Evolutionary conservation across 2,113 vertebrate genomes (phyloP), one percentile per base, ranked within the genome.

Genomic region (Phoenicopterus ruber): DNA sequence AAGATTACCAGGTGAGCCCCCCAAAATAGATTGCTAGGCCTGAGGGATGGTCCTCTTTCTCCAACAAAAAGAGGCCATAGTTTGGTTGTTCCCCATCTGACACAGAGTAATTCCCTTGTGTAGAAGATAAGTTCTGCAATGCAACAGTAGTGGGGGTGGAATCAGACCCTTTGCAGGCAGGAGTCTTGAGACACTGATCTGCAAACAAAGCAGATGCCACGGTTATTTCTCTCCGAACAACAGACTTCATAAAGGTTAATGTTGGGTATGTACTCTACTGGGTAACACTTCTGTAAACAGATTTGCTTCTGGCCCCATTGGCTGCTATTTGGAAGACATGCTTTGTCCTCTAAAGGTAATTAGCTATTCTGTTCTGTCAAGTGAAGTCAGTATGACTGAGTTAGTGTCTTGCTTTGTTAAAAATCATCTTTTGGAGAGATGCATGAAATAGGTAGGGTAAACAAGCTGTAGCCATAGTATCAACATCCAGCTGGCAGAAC

Each of bases 1-100:
- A 99, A 85, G 99, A 99, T 94, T 99, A 98, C 72, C 99, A 99
- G 98, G 99, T 99, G 50, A 97, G 94, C 32, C 17, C 40, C 50
- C 55, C 42, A 62, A 57, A 79, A 32, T 2, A 65, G 22, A 32
- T 63, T 49, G 34, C 47, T 91, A 70, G 36, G 14, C 29, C 46
- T 59, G 32, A 73, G 58, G 32, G 3, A 12, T 49, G 15, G 5
- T 88, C 0, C 31, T 58, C 34, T 77, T 55, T 66, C 19, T 38
- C 25, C 47, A 32, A 11, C 54, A 46, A 18, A n/a, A 44, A 88
- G 54, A 57, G 36, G 65, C 40, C 7, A 7, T 72, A 46, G 40
- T 57, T 86, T 38, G 3, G 13, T 79, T 69, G 54, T 57, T 79
- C 12, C 13, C 5, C 14, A 82, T 40, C 50, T 95, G 59, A 72